Percentiles rank a stretch among this genome's conserved stretches.
Evolutionary conservation across 2,888 invertebrate genomes (phyloP).

Genomic region (Nephrotoma flavescens): DNA sequence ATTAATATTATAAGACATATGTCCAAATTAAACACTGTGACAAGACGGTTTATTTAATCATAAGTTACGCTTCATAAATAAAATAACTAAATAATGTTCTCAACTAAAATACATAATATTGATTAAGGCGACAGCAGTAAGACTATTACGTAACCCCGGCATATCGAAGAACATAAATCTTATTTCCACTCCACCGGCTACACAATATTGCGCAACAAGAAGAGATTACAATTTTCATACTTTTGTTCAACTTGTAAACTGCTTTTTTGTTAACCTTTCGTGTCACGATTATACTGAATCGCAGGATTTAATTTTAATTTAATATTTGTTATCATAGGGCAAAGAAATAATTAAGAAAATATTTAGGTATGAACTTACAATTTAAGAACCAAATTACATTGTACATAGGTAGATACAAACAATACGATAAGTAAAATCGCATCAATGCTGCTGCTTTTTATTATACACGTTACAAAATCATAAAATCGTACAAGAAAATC

Average conservation of each 20-base stretch:
- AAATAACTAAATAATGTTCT: too few relatives aligned
- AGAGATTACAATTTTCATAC: neutral
- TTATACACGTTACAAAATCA: too few relatives aligned
- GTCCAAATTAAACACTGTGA: too few relatives aligned
- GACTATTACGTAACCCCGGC: neutral
- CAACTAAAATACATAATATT: neutral
- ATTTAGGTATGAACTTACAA: neutral
- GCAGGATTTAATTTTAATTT: too few relatives aligned
- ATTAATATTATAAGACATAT: too few relatives aligned
- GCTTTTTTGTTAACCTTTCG: neutral
- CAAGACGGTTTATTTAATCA: too few relatives aligned
- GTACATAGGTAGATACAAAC: neutral
- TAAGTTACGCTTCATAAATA: too few relatives aligned
- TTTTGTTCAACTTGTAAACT: neutral
- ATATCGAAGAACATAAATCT: neutral
- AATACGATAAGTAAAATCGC: neutral
- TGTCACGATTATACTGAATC: neutral
- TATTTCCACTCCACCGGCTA: neutral
- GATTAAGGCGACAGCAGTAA: neutral
- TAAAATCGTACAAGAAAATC: neutral
- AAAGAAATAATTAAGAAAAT: neutral
- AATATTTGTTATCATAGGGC: neutral
- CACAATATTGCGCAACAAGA: neutral
- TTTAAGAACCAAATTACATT: neutral
- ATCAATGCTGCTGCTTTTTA: neutral